Evolutionary conservation across 2,888 invertebrate genomes (phyloP), one percentile per base, ranked within the genome.

Genomic region (Agrochola lota): DNA sequence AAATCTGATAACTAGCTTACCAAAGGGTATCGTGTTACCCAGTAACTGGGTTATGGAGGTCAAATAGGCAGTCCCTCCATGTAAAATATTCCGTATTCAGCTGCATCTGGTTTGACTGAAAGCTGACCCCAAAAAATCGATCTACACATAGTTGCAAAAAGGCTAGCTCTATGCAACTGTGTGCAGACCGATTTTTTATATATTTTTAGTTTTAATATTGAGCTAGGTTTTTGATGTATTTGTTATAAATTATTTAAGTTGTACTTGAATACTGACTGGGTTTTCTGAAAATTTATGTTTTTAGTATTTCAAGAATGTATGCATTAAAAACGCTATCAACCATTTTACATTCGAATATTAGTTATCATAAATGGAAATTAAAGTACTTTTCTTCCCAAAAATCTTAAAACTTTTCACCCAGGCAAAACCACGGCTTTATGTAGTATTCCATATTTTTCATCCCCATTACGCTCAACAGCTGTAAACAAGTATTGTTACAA

Each of bases 401-500:
- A n/a, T 52, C 26, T 30, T 26, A 15, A 17, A 30, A n/a, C 2
- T 15, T 15, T 12, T 26, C 17, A 8, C 15, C 20, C 26, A 46
- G 6, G 40, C 30, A 23, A 52, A 72, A 20, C 46, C 49, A 7
- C 20, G 55, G 15, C 2, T 4, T n/a, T 17, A 15, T 17, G 6
- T 63, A 67, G 66, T 52, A 35, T 72, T 49, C 15, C 30, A 71
- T 23, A 71, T 73, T 74, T 74, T 72, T 71, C 55, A 68, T 67
- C 26, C 55, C 52, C 66, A 82, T 81, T 83, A 52, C 23, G 26
- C 55, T 60, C 69, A 57, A 63, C 70, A 85, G 66, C 71, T 73
- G 73, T 82, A 68, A 83, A 71, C 73, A 74, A 83, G 73, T 74
- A 79, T 79, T 83, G 86, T 71, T 71, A 76, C 83, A 86, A 83